Evolutionary conservation across 1,140 invertebrate genomes (phyloP).

Genomic region (Scylla paramamosain): DNA sequence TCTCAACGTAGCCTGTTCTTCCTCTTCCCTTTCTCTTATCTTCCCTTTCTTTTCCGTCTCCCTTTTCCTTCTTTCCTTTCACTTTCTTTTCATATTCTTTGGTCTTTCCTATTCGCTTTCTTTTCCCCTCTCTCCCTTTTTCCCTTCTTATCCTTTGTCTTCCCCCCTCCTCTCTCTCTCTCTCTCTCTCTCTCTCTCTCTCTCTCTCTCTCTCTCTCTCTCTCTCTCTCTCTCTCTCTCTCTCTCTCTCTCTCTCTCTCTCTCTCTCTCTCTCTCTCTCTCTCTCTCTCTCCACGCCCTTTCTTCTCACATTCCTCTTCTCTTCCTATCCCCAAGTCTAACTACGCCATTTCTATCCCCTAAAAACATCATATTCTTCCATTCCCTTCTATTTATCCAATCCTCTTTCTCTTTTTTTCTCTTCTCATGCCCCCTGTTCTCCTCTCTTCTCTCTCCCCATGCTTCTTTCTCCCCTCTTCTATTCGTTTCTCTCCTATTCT

Average conservation of each 20-base stretch:
- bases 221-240: background rate
- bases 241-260: background rate
- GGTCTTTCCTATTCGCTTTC: background rate
- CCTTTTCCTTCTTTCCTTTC: background rate
- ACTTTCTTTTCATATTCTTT: background rate
- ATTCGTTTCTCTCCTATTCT: background rate
- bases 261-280: background rate
- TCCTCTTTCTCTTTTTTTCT: background rate
- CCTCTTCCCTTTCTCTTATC: background rate
- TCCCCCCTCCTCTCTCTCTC: background rate
- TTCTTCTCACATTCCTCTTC: background rate
- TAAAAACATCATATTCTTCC: background rate
- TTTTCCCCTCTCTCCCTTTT: background rate
- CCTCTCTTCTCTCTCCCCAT: background rate
- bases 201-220: background rate
- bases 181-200: background rate
- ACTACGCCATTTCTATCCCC: too few relatives aligned
- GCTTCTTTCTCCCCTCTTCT: background rate
- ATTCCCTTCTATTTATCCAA: background rate
- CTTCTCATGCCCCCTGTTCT: background rate
- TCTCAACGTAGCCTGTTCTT: too few relatives aligned
- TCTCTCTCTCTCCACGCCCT: background rate
- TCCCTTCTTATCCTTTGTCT: background rate
- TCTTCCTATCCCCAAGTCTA: background rate
- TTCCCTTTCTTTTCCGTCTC: background rate